phyloP scores from a whole-genome alignment of 2,113 vertebrate species.

The Psittacula cyanocephala region DNA sequence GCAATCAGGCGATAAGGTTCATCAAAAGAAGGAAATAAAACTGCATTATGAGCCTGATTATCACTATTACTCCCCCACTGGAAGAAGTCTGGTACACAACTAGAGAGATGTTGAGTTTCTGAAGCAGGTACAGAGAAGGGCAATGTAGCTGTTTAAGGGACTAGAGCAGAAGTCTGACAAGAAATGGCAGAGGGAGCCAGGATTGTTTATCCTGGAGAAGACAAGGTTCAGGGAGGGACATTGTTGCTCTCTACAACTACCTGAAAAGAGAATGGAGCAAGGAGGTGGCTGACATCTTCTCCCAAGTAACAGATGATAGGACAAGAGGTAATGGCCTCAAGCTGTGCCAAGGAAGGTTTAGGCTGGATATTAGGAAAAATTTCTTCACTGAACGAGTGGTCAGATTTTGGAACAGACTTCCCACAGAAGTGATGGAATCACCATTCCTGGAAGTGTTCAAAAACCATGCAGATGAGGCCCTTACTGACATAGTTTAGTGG shows the following conservation, averaged over 20 bases:
- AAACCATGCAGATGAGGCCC: not conserved
- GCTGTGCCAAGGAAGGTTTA: not conserved
- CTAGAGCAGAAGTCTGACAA: not conserved
- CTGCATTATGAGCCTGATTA: not conserved
- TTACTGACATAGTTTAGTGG: not conserved
- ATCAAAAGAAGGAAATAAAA: conserved; percentile 10
- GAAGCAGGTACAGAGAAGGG: not conserved
- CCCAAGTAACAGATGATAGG: not conserved
- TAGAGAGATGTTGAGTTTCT: not conserved
- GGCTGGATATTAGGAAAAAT: not conserved
- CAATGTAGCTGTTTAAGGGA: not conserved
- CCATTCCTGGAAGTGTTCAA: not conserved
- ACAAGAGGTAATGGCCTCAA: not conserved
- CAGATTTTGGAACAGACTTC: not conserved
- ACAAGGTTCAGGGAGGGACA: not conserved
- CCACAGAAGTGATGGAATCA: not conserved
- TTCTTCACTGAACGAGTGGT: not conserved
- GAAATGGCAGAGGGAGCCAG: not conserved
- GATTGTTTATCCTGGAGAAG: not conserved
- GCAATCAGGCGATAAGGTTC: not conserved
- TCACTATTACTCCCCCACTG: not conserved
- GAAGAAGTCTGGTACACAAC: not conserved
- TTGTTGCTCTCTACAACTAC: not conserved
- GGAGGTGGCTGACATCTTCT: not conserved
- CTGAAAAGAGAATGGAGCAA: not conserved